A percentile compares a stretch with the other conserved stretches of the same genome.
These are phyloP conservation scores for Poeciliopsis infans DNA, from an alignment of 2,797 vertebrate species.

Conservation along the genomic window DNA sequence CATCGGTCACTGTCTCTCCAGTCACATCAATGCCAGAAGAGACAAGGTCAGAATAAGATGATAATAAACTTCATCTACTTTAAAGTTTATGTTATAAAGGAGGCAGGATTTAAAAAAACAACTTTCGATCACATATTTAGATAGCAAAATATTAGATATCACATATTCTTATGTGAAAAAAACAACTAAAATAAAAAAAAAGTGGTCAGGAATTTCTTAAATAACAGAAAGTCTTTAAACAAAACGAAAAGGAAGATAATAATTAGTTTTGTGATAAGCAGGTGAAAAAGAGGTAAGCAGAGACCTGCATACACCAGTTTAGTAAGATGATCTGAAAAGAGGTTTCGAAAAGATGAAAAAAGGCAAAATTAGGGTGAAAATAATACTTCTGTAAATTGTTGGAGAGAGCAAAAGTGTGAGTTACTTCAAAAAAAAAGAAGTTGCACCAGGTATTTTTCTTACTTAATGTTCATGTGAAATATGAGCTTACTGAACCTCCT, in stretches of 20 bases:
- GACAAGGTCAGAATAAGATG: constrained; percentile 66
- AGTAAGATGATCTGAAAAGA: background rate
- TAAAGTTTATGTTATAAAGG: background rate
- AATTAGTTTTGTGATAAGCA: background rate
- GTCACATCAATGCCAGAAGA: constrained; percentile 56
- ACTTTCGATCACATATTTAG: too few species aligned
- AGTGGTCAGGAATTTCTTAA: background rate
- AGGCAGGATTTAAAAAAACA: background rate
- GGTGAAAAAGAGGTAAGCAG: constrained; percentile 11
- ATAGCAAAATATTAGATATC: background rate
- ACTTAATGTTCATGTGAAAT: constrained; percentile 8
- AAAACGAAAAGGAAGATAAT: background rate
- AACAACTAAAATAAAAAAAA: background rate
- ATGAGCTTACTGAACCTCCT: background rate
- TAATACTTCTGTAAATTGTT: background rate
- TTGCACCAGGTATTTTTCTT: constrained; percentile 1
- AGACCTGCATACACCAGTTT: background rate
- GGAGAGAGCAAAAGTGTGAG: background rate
- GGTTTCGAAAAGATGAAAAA: constrained; percentile 4
- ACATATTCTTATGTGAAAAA: background rate
- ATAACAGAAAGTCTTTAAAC: background rate
- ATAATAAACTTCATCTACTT: constrained; percentile 12
- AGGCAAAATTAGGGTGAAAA: background rate
- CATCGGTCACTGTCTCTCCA: constrained; percentile 67
- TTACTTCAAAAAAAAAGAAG: background rate